phyloP scores from a whole-genome alignment of 2,797 vertebrate genomes.

The Coracias cyanogaster region DNA sequence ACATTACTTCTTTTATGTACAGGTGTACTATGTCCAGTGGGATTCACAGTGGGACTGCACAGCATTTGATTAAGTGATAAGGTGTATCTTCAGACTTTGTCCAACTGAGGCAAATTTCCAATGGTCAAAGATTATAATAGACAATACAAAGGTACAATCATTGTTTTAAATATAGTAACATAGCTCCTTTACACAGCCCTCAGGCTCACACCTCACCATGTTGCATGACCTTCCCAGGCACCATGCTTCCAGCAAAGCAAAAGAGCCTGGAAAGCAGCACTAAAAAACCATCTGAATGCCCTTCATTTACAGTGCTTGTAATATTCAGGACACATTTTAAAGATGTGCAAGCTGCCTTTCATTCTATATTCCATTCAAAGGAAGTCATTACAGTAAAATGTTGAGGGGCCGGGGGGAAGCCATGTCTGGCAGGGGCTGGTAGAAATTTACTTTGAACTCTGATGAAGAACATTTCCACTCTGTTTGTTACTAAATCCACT shows the following conservation, averaged over 20 bases:
- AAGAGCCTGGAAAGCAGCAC: neutral
- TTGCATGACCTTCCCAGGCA: neutral
- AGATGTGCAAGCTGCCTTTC: conserved; percentile 53
- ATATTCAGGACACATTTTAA: conserved; percentile 48
- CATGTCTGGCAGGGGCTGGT: neutral
- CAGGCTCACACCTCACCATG: neutral
- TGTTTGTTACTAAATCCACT: conserved; percentile 62
- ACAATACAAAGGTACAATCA: neutral
- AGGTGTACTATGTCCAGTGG: neutral
- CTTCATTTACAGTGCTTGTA: neutral
- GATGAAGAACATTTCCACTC: conserved; percentile 63
- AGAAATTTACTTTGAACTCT: conserved; percentile 56
- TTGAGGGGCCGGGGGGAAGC: neutral
- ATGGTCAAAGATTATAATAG: neutral
- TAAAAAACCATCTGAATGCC: neutral
- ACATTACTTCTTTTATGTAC: neutral
- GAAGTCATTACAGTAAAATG: conserved; percentile 51
- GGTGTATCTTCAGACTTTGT: neutral
- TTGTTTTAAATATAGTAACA: neutral
- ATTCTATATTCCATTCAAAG: conserved; percentile 65
- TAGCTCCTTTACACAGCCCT: neutral
- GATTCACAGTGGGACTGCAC: neutral
- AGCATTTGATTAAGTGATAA: conserved; percentile 30
- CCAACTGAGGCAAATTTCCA: neutral
- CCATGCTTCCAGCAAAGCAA: neutral